These are phyloP conservation scores for Drosophila sordidapex DNA, from an alignment of 2,888 invertebrate species.

Conservation along the genomic window DNA sequence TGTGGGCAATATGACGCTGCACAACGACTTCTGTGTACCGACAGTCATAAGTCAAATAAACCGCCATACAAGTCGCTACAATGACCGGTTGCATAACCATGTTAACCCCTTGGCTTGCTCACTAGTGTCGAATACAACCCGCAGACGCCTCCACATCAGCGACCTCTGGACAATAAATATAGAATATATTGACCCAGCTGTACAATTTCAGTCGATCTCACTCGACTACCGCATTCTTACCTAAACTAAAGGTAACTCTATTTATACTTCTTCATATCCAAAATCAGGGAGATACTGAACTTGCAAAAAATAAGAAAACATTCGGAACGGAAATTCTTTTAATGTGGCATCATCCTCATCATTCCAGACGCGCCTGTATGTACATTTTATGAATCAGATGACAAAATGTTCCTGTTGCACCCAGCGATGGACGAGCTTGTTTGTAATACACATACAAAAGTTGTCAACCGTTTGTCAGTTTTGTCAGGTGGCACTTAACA, in stretches of 20 bases:
- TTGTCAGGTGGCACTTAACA: slow-evolving; percentile 53
- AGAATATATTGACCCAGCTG: no score
- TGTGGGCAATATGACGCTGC: no score
- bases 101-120: no score
- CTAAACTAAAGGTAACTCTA: neutral
- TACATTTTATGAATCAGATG: slow-evolving; percentile 13
- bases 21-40: no score
- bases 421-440: neutral
- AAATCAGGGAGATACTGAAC: neutral
- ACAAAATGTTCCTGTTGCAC: slow-evolving; percentile 20
- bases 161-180: no score
- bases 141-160: no score
- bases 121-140: no score
- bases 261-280: neutral
- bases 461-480: slow-evolving; percentile 42
- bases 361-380: neutral
- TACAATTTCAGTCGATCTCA: no score
- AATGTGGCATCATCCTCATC: neutral
- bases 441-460: slow-evolving; percentile 20
- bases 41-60: no score
- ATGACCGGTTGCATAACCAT: no score
- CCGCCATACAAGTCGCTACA: no score
- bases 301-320: neutral
- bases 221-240: no score
- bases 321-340: neutral